Evolutionary conservation across 2,888 invertebrate genomes (phyloP).

Genomic region (Drosophila anomalata): DNA sequence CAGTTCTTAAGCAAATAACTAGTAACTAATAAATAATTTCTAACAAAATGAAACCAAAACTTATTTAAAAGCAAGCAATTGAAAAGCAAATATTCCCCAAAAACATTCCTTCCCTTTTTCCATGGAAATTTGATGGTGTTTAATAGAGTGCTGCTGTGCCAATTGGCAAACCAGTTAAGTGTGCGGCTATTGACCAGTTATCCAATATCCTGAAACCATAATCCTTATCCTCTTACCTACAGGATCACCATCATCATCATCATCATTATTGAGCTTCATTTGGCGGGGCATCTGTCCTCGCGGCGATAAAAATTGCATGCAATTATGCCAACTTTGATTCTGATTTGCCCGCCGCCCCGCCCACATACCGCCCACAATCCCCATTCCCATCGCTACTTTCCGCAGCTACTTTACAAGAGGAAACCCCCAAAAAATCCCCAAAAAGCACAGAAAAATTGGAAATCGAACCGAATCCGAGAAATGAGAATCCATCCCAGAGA

Average conservation of each 20-base stretch:
- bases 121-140: background rate
- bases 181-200: slow-evolving; percentile 17
- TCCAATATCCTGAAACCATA: slow-evolving; percentile 10
- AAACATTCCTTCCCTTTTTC: too few relatives aligned
- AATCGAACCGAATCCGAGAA: slow-evolving; percentile 38
- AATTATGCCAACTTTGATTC: slow-evolving; percentile 53
- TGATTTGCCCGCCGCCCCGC: background rate
- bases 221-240: slow-evolving; percentile 18
- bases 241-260: slow-evolving; percentile 5
- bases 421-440: slow-evolving; percentile 24
- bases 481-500: slow-evolving; percentile 22
- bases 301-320: slow-evolving; percentile 66
- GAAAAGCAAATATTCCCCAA: too few relatives aligned
- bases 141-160: slow-evolving; percentile 25
- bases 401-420: slow-evolving; percentile 11
- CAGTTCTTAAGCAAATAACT: too few relatives aligned
- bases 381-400: background rate
- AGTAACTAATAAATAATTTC: too few relatives aligned
- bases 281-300: slow-evolving; percentile 31
- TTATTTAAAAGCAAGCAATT: too few relatives aligned
- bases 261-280: slow-evolving; percentile 16
- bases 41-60: too few relatives aligned
- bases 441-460: slow-evolving; percentile 23
- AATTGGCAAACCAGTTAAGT: slow-evolving; percentile 30
- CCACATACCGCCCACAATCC: background rate